Evolutionary conservation across 1,140 invertebrate genomes (phyloP), one percentile per base, ranked within the genome.

Genomic region (Habropoda laboriosa): DNA sequence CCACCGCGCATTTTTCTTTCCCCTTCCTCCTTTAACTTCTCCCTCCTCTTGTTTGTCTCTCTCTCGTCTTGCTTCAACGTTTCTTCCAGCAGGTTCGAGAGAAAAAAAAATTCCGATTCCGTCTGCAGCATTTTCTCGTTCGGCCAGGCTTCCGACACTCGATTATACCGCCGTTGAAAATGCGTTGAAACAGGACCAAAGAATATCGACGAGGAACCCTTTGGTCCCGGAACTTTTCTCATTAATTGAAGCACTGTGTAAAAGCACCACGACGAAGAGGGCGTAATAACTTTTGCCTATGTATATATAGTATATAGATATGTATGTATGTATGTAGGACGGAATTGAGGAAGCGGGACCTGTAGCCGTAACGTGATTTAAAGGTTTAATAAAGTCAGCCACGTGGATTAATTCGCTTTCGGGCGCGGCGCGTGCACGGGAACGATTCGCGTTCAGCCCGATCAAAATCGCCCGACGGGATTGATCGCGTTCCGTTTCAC

Each of bases 351-450:
- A 45, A 75, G 18, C 40, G 66, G 38, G 55, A 47, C 55, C 18
- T 16, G 24, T n/a, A 2, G 61, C 30, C 38, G 40, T 76, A 47
- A 80, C n/a, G 32, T 67, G 51, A 83, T 83, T 61, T 70, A 64
- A 83, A 74, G n/a, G 49, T 63, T 83, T 73, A 77, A 83, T 83
- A 80, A 60, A 75, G 40, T 40, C 45, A 73, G 32, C 55, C 49
- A 58, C 32, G 55, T 51, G 58, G 71, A 80, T 75, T 80, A 53
- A 85, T 58, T 21, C 79, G 21, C 53, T 76, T 66, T 80, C 32
- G 30, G 7, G 24, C 30, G 6, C 8, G n/a, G 18, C 42, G 57
- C 53, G 57, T 60, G 45, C 58, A 49, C 35, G 49, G 74, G 67
- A 58, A 77, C 60, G 53, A 77, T 66, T 77, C 70, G 53, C n/a